phyloP scores from a whole-genome alignment of 1,140 invertebrate genomes.

The Drosophila virilis region DNA sequence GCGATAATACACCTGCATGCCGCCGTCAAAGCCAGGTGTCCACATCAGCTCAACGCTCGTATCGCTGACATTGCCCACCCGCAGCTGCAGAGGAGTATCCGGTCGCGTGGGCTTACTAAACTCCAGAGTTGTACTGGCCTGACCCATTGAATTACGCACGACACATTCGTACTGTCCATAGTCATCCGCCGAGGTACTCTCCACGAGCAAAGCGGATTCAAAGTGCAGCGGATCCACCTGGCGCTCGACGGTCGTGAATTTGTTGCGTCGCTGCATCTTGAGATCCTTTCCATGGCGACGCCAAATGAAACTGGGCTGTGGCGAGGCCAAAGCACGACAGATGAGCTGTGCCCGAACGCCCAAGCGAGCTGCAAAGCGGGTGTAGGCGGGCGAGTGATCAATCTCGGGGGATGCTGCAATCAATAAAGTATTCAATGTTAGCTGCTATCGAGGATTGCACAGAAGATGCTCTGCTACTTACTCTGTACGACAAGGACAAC shows the following conservation, averaged over 20 bases:
- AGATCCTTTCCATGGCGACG: slow-evolving; percentile 86
- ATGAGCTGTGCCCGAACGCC: slow-evolving; percentile 91
- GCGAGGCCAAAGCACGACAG: slow-evolving; percentile 92
- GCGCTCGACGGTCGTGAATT: slow-evolving; percentile 66
- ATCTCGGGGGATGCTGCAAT: slow-evolving; percentile 93
- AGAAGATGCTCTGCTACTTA: slow-evolving; percentile 85
- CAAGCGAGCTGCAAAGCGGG: slow-evolving; percentile 94
- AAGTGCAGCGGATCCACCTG: slow-evolving; percentile 87
- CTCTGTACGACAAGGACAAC: slow-evolving; percentile 92
- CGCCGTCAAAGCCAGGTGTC: slow-evolving; percentile 97
- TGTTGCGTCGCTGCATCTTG: slow-evolving; percentile 72
- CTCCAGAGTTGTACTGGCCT: slow-evolving; percentile 90
- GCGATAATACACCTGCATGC: slow-evolving; percentile 91
- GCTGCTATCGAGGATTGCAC: neutral
- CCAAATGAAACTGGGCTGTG: slow-evolving; percentile 94
- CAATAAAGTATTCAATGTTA: neutral
- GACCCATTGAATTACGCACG: slow-evolving; percentile 94
- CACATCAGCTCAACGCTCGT: slow-evolving; percentile 92
- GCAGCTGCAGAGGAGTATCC: slow-evolving; percentile 90
- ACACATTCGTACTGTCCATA: slow-evolving; percentile 96
- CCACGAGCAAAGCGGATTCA: slow-evolving; percentile 91
- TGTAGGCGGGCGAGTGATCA: slow-evolving; percentile 90
- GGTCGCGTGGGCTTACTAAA: slow-evolving; percentile 94
- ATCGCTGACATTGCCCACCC: slow-evolving; percentile 93
- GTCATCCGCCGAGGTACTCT: slow-evolving; percentile 91